phyloP scores from a whole-genome alignment of 2,888 invertebrate species.

The Eilema caniola region DNA sequence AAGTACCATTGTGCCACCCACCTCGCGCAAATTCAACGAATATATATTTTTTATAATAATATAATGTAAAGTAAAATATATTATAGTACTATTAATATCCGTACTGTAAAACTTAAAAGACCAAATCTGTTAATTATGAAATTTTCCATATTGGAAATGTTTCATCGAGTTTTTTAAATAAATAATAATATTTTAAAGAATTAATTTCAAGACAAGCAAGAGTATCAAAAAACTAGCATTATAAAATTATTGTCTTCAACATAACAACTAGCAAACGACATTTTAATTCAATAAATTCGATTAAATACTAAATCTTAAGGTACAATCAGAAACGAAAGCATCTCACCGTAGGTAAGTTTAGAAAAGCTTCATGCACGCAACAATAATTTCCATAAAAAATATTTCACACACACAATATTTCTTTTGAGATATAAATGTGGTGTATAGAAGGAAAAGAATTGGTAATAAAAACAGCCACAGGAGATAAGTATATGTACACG shows the following conservation, averaged over 20 bases:
- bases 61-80: neutral
- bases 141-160: neutral
- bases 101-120: neutral
- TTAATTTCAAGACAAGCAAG: neutral
- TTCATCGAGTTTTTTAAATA: too few species aligned
- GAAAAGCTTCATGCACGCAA: neutral
- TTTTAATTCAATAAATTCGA: conserved; percentile 3
- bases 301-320: conserved; percentile 9
- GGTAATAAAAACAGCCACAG: neutral
- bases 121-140: neutral
- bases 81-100: neutral
- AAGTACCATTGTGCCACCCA: neutral
- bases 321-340: neutral
- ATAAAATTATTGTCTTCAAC: conserved; percentile 17
- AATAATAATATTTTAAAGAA: neutral
- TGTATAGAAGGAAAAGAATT: neutral
- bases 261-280: conserved; percentile 11
- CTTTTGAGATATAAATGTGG: neutral
- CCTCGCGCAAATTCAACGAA: neutral
- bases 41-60: neutral
- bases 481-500: too few species aligned
- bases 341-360: neutral
- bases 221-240: conserved; percentile 7
- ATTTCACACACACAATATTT: too few species aligned
- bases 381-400: too few species aligned